Evolutionary conservation across 1,140 invertebrate genomes (phyloP), one percentile per base, ranked within the genome.

Genomic region (Sycobia sp.): DNA sequence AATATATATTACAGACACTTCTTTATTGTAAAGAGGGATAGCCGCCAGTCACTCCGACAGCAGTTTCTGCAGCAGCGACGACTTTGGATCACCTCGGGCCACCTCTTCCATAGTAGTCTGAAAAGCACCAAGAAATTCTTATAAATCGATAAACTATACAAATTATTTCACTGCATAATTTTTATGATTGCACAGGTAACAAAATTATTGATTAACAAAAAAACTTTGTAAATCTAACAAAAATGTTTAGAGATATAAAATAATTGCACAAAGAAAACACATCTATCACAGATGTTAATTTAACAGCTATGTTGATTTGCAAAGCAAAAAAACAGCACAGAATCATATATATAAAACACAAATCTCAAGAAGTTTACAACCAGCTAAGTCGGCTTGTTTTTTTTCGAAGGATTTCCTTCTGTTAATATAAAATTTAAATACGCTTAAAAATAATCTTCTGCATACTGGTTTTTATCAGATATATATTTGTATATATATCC

Each of bases 61-160:
- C 73, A 91, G 82, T 78, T 91, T 90, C 83, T 91, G 89, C 71
- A 91, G 83, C 75, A 91, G 82, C 71, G 89, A 90, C 59, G 89
- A 88, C 74, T 89, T 89, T 73, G 84, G 84, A 85, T 88, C 87
- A 86, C 85, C 84, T 84, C 84, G 84, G 69, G 79, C 83, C 68
- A 79, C 85, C 84, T 89, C 89, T 85, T 89, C 88, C 87, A 88
- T 87, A 89, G 85, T 86, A 89, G 75, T 89, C 88, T 90, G 86
- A 18, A 84, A n/a, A 32, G 4, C 11, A 32, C 11, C 4, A 32
- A 32, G 29, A 11, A n/a, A 49, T 49, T 11, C 18, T 25, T 16
- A 22, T 47, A 25, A 47, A 47, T 5, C n/a, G 29, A 7, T 32
- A 4, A 32, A 32, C 29, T 43, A 20, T 22, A 32, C 29, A 32